Evolutionary conservation across 1,140 invertebrate species (phyloP).

Genomic region (Drosophila yakuba): DNA sequence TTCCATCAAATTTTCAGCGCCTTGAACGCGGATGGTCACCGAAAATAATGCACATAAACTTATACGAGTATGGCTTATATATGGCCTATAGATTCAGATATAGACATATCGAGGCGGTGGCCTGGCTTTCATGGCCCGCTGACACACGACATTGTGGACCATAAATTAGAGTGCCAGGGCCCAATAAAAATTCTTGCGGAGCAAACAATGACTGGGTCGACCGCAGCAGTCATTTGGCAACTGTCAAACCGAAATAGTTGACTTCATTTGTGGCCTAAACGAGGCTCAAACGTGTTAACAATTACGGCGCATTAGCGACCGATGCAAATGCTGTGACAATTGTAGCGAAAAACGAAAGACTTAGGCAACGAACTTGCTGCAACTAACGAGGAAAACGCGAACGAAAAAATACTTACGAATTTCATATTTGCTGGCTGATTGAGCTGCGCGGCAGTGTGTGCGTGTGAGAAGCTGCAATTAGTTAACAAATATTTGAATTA

Average conservation of each 20-base stretch:
- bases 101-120: slow-evolving; percentile 46
- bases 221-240: slow-evolving; percentile 36
- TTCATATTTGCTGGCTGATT: slow-evolving; percentile 75
- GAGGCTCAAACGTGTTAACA: slow-evolving; percentile 48
- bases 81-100: slow-evolving; percentile 5
- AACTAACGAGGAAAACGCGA: slow-evolving; percentile 8
- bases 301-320: slow-evolving; percentile 36
- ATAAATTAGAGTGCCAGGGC: slow-evolving; percentile 69
- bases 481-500: slow-evolving; percentile 76
- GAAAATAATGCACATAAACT: slow-evolving; percentile 37
- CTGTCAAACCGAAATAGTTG: slow-evolving; percentile 39
- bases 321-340: slow-evolving; percentile 50
- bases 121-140: slow-evolving; percentile 50
- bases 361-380: slow-evolving; percentile 69
- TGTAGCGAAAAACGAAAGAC: slow-evolving; percentile 65
- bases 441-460: slow-evolving; percentile 28
- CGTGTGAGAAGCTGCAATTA: slow-evolving; percentile 67
- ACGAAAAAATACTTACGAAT: slow-evolving; percentile 70
- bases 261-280: slow-evolving; percentile 59
- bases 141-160: slow-evolving; percentile 59
- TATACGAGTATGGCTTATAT: slow-evolving; percentile 1
- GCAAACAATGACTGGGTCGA: slow-evolving; percentile 32
- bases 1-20: slow-evolving; percentile 35
- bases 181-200: slow-evolving; percentile 73
- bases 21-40: slow-evolving; percentile 28